Evolutionary conservation across 2,797 vertebrate genomes (phyloP), one percentile per base, ranked within the genome.

Genomic region (Kryptolebias ocellatus): DNA sequence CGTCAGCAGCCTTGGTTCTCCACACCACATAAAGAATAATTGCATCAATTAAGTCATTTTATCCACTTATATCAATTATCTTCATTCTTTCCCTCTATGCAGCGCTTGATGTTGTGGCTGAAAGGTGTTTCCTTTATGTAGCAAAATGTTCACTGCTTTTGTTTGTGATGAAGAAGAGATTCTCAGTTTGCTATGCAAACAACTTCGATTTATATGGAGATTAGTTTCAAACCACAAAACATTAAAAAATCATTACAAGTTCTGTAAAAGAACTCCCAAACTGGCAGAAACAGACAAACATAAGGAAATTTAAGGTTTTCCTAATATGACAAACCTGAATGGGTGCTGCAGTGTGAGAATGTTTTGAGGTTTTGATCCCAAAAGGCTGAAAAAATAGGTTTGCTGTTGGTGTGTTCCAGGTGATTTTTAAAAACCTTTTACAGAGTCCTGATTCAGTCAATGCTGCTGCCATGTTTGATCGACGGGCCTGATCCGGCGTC

Each of bases 11-110:
- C 20, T 65, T 42, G 37, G 0, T 39, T 46, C 53, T 53, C 63
- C 31, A 45, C 15, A 58, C 5, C 53, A 18, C 8, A 0, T 60
- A 18, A 56, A 58, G 28, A 65, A 61, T 16, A 61, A 70, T 60
- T 60, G 17, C 46, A 51, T 4, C 60, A 27, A 31, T 59, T 3
- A 64, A 66, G 37, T 58, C 31, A 64, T 73, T 79, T 29, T 39
- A 61, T 2, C 55, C 31, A 31, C 39, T 57, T 62, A 39, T 46
- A 45, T 67, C 70, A 59, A 55, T 81, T 70, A 69, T 74, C 42
- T 65, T 7, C 31, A 39, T 62, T 8, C 62, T 49, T 24, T 67
- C 17, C 14, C 18, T 18, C 20, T 12, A 45, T 59, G 70, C 11
- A 16, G 49, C 2, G 53, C 54, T 60, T 16, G n/a, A 62, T 31